Evolutionary conservation across 2,113 vertebrate species (phyloP).

Genomic region (Chunga burmeisteri): DNA sequence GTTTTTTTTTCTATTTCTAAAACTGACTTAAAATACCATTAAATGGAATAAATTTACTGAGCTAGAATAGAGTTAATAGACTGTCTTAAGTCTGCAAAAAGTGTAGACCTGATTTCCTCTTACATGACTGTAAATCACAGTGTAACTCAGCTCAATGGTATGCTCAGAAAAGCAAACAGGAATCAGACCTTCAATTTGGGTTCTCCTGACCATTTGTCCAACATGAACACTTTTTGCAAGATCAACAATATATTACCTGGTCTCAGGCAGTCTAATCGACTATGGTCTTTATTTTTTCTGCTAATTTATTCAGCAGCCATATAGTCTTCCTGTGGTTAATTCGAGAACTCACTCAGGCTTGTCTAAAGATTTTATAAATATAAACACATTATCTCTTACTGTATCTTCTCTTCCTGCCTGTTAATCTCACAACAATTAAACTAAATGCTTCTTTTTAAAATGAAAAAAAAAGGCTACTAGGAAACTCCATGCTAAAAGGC

Average conservation of each 20-base stretch:
- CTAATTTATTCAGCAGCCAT: conserved; percentile 2
- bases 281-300: not conserved
- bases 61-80: not conserved
- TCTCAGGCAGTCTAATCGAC: not conserved
- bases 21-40: not conserved
- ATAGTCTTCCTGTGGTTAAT: conserved; percentile 4
- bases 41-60: not conserved
- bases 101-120: not conserved
- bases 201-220: not conserved
- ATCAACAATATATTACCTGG: not conserved
- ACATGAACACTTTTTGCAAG: not conserved
- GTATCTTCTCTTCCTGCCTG: conserved; percentile 14
- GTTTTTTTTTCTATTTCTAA: not conserved
- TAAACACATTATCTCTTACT: conserved; percentile 1
- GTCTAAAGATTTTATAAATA: conserved; percentile 32
- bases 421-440: conserved; percentile 41
- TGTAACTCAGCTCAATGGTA: not conserved
- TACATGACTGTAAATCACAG: not conserved
- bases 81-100: not conserved
- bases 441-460: not conserved
- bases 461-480: not conserved
- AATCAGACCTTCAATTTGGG: not conserved
- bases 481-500: not conserved
- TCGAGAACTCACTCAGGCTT: conserved; percentile 12
- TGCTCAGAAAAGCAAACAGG: not conserved